phyloP scores from a whole-genome alignment of 2,888 invertebrate species.

The Tiphia femorata region DNA sequence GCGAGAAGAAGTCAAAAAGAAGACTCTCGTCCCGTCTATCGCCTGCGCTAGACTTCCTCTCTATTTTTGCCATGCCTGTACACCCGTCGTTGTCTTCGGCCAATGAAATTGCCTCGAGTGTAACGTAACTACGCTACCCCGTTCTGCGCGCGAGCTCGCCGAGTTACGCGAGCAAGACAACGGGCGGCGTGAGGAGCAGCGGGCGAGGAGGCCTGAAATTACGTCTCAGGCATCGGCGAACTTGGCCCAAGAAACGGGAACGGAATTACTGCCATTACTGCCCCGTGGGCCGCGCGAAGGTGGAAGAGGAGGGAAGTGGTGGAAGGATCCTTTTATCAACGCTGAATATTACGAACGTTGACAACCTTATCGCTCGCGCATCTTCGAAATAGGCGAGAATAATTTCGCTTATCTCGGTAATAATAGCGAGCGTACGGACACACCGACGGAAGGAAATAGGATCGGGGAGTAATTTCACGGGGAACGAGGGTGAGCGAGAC shows the following conservation, averaged over 20 bases:
- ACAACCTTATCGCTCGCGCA: background rate
- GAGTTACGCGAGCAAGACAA: constrained; percentile 12
- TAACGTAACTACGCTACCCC: background rate
- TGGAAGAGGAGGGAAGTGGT: no score
- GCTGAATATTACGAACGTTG: background rate
- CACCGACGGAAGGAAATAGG: no score
- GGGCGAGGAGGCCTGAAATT: constrained; percentile 8
- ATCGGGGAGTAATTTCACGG: no score
- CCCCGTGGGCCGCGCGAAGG: no score
- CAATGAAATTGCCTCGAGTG: background rate
- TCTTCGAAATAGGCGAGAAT: background rate
- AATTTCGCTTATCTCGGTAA: no score
- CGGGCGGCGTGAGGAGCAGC: constrained; percentile 13
- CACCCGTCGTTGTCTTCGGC: no score
- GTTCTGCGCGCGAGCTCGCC: background rate
- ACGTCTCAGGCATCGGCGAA: constrained; percentile 13
- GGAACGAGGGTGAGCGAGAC: no score
- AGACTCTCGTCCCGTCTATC: no score
- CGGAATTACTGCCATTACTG: constrained; percentile 36
- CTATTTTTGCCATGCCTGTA: no score
- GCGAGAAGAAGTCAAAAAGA: no score
- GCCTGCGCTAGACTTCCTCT: no score
- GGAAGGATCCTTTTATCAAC: background rate
- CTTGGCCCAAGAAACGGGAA: constrained; percentile 36
- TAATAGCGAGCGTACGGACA: no score